Evolutionary conservation across 2,888 invertebrate genomes (phyloP), one percentile per base, ranked within the genome.

Genomic region (Acheta domesticus): DNA sequence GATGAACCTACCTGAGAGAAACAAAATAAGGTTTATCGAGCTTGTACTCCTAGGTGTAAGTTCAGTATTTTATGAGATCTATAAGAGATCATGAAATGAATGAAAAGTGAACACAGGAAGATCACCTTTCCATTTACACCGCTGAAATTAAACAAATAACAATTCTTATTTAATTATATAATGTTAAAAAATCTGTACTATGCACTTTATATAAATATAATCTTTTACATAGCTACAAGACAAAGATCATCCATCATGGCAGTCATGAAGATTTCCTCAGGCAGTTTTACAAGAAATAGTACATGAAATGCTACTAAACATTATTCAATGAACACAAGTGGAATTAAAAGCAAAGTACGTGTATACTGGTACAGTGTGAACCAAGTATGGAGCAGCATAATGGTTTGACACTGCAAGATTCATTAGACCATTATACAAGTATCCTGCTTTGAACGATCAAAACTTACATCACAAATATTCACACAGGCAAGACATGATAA

Each of bases 111-210:
- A 62, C 62, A 77, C 21, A 77, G 0, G 14, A 73, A 14, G 62
- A 36, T 36, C 50, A 62, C 50, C 21, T 14, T 62, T 77, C 50
- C 1, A 49, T 14, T 62, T 77, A 36, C 16, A 49, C 36, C 11
- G n/a, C 3, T 48, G 12, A 14, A 76, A 48, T n/a, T n/a, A 21
- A 48, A 76, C 76, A 76, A n/a, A 76, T 48, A 48, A 76, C n/a
- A 48, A 76, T 48, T 48, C 76, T 76, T 48, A 76, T 11, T 76
- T 76, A 49, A 11, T 36, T 76, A n/a, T 76, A n/a, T 48, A 14
- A 36, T 48, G 48, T 62, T 62, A 5, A 62, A 62, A 62, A 19
- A 14, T 62, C 16, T 62, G n/a, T 19, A 19, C 62, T 62, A 19
- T 62, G 62, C 62, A 62, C 62, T 62, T 62, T 62, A 62, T 62